Base-by-base conservation (phyloP, 2,888 invertebrate species). In the Amitus sp. region DNA sequence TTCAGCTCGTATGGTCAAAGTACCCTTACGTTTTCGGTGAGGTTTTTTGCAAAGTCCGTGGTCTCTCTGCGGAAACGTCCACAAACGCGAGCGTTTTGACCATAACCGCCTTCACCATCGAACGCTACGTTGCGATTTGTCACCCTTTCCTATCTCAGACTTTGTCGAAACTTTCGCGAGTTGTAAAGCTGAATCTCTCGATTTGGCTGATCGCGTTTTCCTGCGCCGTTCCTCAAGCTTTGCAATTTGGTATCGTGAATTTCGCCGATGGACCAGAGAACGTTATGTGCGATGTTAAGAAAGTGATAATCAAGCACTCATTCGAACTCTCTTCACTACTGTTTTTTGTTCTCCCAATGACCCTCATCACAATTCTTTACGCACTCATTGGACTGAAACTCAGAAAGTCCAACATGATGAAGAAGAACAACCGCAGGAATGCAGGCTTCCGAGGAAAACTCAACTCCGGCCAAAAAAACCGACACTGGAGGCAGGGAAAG, bases 151-250 rank as follows among this genome's bases (percentile, higher is more conserved):
- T 86, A 17, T 85, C 88, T 0, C 95, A 95, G 77, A 93, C 93
- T 61, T 91, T 94, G 89, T 94, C 95, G 2, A 94, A 94, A 74
- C 83, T 96, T 34, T 90, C 93, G 12, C 86, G 96, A 23, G 95
- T 94, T 7, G 86, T 93, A 53, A 91, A 91, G 76, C 89, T 93
- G 71, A 92, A 96, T 34, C 80, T 93, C 17, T 83, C 88, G 37
- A 88, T 96, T 64, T 97, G 96, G 96, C 76, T 92, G 48, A 83
- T 89, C 0, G 90, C 95, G 0, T 82, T 94, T 67, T 84, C 88
- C 62, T 82, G 91, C 72, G 93, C 93, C 0, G 83, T 91, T 39
- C 93, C 93, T 0, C 91, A 91, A 76, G 92, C 88, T 0, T 71
- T 85, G 18, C 85, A 85, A 39, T 83, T 85, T 40, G 84, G 84